Evolutionary conservation across 1,140 invertebrate genomes (phyloP).

Genomic region (Neotoxoptera formosana): DNA sequence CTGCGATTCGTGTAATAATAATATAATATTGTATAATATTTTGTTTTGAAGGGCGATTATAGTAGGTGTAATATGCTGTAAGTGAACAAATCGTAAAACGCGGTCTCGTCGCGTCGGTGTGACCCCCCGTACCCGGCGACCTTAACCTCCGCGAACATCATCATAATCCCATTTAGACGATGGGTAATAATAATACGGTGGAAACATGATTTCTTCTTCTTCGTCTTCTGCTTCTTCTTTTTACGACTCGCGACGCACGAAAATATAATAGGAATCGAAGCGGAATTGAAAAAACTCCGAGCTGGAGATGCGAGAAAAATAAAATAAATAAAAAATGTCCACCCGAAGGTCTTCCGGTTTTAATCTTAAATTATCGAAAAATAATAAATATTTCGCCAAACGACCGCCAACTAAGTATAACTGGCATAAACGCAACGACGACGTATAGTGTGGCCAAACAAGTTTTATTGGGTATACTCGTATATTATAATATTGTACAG

Average conservation of each 20-base stretch:
- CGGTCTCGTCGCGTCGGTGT: background rate
- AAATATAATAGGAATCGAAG: conserved; percentile 17
- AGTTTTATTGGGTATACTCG: background rate
- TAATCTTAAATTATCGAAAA: conserved; percentile 17
- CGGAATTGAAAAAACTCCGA: background rate
- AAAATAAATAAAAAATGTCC: conserved; percentile 24
- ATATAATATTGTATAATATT: background rate
- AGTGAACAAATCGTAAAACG: conserved; percentile 3
- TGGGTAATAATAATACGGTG: background rate
- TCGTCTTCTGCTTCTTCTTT: background rate
- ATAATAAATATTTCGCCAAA: conserved; percentile 24
- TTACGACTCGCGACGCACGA: background rate
- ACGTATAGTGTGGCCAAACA: background rate
- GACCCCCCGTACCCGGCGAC: conserved; percentile 15
- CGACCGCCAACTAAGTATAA: background rate
- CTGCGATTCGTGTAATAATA: background rate
- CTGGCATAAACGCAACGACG: background rate
- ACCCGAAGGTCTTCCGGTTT: conserved; percentile 41
- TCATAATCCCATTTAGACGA: conserved; percentile 32
- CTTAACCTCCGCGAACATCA: conserved; percentile 43
- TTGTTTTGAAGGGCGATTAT: background rate
- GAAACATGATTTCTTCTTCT: background rate
- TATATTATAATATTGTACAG: background rate
- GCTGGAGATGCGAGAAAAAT: background rate
- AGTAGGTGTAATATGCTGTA: no score